Percentiles rank a stretch among this genome's conserved stretches.
Conservation (phyloP, 2,888 invertebrate genomes). For the Ochropleura leucogaster region DNA sequence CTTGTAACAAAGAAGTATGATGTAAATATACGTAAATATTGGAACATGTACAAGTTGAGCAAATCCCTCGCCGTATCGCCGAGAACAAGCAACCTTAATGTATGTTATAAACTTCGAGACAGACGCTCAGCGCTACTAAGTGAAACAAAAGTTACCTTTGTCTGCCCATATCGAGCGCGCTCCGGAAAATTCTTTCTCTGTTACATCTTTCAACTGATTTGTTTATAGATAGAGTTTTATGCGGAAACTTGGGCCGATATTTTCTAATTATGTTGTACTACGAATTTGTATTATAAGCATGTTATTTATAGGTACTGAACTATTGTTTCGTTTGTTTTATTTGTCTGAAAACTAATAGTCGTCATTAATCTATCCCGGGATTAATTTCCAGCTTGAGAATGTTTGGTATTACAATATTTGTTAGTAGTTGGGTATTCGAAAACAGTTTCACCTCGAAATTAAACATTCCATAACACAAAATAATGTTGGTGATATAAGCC, state of each 20-base stretch:
- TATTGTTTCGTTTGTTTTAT: conserved; percentile 13
- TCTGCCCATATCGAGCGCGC: conserved; percentile 28
- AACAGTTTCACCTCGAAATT: conserved; percentile 16
- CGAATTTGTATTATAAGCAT: conserved; percentile 9
- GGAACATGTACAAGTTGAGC: conserved; percentile 38
- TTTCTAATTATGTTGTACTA: conserved; percentile 11
- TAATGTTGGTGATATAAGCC: too few relatives aligned
- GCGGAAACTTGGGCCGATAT: conserved; percentile 25
- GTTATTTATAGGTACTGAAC: neutral
- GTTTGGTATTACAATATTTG: conserved; percentile 29
- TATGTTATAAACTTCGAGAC: conserved; percentile 53
- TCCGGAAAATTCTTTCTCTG: conserved; percentile 31
- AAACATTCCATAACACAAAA: neutral
- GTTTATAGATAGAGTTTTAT: conserved; percentile 30
- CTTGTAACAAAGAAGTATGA: conserved; percentile 46
- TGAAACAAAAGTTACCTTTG: conserved; percentile 59
- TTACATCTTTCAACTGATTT: conserved; percentile 40
- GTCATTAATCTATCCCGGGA: conserved; percentile 20
- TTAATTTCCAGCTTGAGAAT: conserved; percentile 23
- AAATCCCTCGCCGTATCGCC: conserved; percentile 52
- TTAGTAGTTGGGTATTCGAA: conserved; percentile 21
- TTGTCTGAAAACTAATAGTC: conserved; percentile 19
- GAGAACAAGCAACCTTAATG: conserved; percentile 59
- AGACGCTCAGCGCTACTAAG: conserved; percentile 39
- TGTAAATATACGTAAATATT: conserved; percentile 32